Base-by-base conservation (phyloP, 1,140 invertebrate genomes). In the Hestina assimilis region DNA sequence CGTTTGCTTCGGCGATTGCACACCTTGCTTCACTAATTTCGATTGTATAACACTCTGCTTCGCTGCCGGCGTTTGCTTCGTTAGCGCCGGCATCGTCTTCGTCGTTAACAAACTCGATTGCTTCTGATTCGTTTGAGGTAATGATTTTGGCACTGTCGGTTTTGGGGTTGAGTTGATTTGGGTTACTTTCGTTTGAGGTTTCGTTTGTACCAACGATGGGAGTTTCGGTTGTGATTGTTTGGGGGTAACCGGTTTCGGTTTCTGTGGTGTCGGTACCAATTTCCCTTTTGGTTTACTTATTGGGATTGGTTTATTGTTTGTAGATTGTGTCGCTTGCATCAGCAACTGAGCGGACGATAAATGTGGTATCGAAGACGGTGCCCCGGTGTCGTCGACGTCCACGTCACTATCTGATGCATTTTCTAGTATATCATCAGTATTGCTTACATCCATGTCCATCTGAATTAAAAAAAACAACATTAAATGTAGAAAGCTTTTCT, bases 371-470 rank as follows among this genome's bases (percentile, higher is more conserved):
- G 74, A 42, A 0, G 70, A 38, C 0, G 74, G 48, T 0, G 66
- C 42, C 0, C 69, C 69, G 2, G 69, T 77, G 40, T 87, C 84
- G 48, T 87, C 84, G 0, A 87, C 82, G 33, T 87, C 84, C 0
- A 87, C 83, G 41, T 87, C 84, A 41, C 79, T 86, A 50, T 87
- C 83, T 0, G 84, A 87, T 0, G 71, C 81, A 19, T 81, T 80
- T 29, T 84, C 75, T 2, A 69, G 11, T 1, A 75, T 52, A 42
- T 83, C 80, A 19, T 85, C 84, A 0, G 68, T 41, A 14, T 57
- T 77, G 5, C 47, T 54, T 0, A 78, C 67, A 46, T 86, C 79
- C 4, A 79, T n/a, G 2, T 87, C 83, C 75, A 80, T 66, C 81
- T 87, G 61, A 9, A 50, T n/a, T n/a, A n/a, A n/a, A n/a, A n/a